Percentiles rank a stretch among this genome's conserved stretches.
These are phyloP conservation scores for Progne subis DNA, from an alignment of 2,113 vertebrate genomes.

Conservation along the genomic window DNA sequence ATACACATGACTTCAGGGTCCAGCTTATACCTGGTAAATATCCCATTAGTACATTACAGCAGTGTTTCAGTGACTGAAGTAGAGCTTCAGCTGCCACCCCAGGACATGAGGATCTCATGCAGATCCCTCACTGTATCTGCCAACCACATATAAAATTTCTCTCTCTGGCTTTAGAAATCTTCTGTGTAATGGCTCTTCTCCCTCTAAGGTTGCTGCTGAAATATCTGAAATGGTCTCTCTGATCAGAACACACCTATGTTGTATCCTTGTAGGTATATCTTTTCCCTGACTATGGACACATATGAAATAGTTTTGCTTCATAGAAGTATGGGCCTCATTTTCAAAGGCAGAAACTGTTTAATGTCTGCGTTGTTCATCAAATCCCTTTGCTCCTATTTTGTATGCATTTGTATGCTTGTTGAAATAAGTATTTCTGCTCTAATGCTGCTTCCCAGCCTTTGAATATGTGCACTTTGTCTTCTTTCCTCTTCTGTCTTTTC, in stretches of 20 bases:
- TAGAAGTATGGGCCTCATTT: neutral
- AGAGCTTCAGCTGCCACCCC: neutral
- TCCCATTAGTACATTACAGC: too few relatives aligned
- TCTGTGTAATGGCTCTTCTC: neutral
- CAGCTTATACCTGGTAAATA: neutral
- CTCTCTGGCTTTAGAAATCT: neutral
- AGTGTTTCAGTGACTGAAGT: neutral
- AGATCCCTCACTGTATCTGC: neutral
- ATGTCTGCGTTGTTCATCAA: neutral
- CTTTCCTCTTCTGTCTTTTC: neutral
- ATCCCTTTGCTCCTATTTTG: neutral
- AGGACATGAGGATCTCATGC: neutral
- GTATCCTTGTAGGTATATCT: neutral
- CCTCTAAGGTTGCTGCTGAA: neutral
- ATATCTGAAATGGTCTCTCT: neutral
- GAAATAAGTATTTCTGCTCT: neutral
- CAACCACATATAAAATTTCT: neutral
- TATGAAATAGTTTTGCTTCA: neutral
- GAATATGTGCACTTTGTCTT: neutral
- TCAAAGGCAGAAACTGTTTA: neutral
- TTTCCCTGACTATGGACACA: neutral
- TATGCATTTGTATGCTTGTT: neutral
- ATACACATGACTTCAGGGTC: neutral
- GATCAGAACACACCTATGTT: neutral
- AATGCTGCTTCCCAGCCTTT: neutral